Percentiles rank a stretch among this genome's conserved stretches.
Conservation (phyloP, 1,140 invertebrate genomes). For the Aricia agestis region DNA sequence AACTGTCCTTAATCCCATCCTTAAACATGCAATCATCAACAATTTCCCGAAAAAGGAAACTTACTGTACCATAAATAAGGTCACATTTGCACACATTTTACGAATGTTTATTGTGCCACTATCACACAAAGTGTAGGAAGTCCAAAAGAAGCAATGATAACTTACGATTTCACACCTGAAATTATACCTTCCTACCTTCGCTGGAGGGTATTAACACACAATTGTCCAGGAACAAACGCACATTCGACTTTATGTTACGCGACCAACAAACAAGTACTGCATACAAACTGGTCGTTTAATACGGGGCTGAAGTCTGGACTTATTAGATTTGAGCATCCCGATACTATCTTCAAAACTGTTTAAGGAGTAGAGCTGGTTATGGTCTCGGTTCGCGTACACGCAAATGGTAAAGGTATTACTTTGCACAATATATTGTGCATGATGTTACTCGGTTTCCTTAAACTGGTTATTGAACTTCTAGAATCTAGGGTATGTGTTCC, state of each 20-base stretch:
- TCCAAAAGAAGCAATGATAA: constrained; percentile 2
- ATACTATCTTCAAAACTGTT: constrained; percentile 22
- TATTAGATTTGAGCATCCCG: constrained; percentile 23
- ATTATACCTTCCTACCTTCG: too few relatives aligned
- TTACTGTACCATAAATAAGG: background rate
- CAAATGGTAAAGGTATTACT: constrained; percentile 1
- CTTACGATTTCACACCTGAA: background rate
- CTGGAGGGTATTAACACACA: constrained; percentile 40
- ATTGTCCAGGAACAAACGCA: constrained; percentile 38
- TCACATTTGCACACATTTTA: background rate
- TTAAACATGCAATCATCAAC: background rate
- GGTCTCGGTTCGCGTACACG: constrained; percentile 4
- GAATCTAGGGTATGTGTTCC: too few relatives aligned
- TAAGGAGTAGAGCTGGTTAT: constrained; percentile 18
- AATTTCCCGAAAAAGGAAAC: background rate
- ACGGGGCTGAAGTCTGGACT: constrained; percentile 27
- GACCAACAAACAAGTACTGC: constrained; percentile 33
- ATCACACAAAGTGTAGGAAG: background rate
- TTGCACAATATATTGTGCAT: background rate
- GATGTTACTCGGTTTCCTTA: too few relatives aligned
- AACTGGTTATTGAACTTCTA: too few relatives aligned
- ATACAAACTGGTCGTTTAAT: constrained; percentile 36
- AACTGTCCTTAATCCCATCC: too few relatives aligned
- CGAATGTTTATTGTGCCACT: background rate
- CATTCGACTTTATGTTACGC: constrained; percentile 33